Evolutionary conservation across 2,113 vertebrate species (phyloP).

Genomic region (Petrocephalus microphthalmus): DNA sequence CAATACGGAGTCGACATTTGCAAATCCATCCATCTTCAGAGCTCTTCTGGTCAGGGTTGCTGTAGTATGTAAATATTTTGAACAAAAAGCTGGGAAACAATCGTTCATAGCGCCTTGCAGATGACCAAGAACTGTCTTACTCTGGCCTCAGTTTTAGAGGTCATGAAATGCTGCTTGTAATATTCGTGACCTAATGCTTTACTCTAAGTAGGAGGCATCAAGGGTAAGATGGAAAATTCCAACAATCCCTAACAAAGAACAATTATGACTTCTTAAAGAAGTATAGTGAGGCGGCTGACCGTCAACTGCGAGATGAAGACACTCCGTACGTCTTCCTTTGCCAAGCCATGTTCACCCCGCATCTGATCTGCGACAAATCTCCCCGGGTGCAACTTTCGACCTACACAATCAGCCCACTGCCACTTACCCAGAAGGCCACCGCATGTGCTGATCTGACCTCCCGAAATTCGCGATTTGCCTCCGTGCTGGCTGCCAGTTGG

Average conservation of each 20-base stretch:
- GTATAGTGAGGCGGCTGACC: neutral
- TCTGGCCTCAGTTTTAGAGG: neutral
- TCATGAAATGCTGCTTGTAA: neutral
- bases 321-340: neutral
- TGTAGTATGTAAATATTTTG: neutral
- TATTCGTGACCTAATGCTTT: neutral
- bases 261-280: neutral
- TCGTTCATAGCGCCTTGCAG: neutral
- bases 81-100: neutral
- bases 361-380: neutral
- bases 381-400: neutral
- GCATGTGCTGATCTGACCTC: neutral
- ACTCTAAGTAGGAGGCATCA: neutral
- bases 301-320: neutral
- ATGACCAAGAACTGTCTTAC: neutral
- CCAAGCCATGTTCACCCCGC: neutral
- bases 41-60: neutral
- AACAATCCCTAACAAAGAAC: neutral
- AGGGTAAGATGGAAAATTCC: neutral
- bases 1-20: neutral
- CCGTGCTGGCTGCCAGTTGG: neutral
- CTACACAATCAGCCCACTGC: neutral
- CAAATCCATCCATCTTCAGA: neutral
- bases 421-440: neutral
- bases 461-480: neutral